Evolutionary conservation across 1,140 invertebrate species (phyloP).

Genomic region (Drosophila kohkoa): DNA sequence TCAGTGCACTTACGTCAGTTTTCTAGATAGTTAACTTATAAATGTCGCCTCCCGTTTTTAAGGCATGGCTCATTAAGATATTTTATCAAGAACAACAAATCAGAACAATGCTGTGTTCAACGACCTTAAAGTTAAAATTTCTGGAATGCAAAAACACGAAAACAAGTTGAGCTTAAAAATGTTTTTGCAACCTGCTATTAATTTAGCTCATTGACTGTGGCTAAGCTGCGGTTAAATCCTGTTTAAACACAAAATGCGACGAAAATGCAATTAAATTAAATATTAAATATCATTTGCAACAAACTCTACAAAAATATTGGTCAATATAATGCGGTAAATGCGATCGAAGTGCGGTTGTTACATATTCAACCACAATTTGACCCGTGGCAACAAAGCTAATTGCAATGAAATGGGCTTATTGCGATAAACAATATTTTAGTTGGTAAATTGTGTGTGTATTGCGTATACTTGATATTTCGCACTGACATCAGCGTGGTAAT

Average conservation of each 20-base stretch:
- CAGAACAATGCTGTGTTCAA: not conserved
- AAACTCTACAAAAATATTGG: slow-evolving; percentile 11
- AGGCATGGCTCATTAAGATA: not conserved
- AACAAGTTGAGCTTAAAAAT: not conserved
- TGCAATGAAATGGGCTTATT: slow-evolving; percentile 38
- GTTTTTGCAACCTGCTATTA: not conserved
- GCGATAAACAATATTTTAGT: slow-evolving; percentile 8
- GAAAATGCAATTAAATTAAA: slow-evolving; percentile 28
- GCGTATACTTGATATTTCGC: slow-evolving; percentile 23
- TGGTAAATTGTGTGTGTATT: not conserved
- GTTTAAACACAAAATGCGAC: not conserved
- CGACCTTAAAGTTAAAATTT: not conserved
- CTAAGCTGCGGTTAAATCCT: slow-evolving; percentile 2
- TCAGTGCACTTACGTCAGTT: too few species aligned
- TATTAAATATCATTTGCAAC: slow-evolving; percentile 26
- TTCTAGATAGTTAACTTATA: not conserved
- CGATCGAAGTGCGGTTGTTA: slow-evolving; percentile 1
- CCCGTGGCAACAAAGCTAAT: slow-evolving; percentile 30
- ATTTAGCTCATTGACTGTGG: slow-evolving; percentile 1
- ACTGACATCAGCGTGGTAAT: slow-evolving; percentile 23
- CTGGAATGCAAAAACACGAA: not conserved
- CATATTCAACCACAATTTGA: slow-evolving; percentile 2
- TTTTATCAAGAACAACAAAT: not conserved
- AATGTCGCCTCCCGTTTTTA: not conserved
- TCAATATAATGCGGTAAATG: slow-evolving; percentile 12